Evolutionary conservation across 2,797 vertebrate species (phyloP), one percentile per base, ranked within the genome.

Genomic region (Cephalopachus bancanus): DNA sequence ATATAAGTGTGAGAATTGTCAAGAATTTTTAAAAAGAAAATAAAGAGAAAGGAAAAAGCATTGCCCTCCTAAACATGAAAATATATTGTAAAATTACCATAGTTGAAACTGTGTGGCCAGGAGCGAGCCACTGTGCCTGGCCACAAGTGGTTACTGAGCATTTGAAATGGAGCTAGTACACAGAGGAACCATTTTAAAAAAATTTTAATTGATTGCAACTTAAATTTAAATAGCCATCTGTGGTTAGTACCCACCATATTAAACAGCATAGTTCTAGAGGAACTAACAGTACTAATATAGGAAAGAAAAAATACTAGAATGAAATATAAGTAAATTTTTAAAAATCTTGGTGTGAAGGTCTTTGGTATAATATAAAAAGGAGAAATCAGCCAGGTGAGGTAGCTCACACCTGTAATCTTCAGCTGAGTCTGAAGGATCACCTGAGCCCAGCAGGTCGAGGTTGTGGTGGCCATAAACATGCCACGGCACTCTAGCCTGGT

Each of bases 281-380:
- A 69, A 89, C 81, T 84, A 88, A 71, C 33, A 0, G 1, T 51
- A 53, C 65, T 75, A 51, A 65, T 55, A 53, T 9, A 80, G 22
- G 84, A 59, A 89, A 59, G 28, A 86, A 87, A 78, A 94, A 62
- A 26, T 72, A 37, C 37, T 51, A 85, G 24, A 89, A 80, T 60
- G 67, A 87, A 95, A 83, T 44, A 49, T 74, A 89, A 89, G 22
- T 78, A 72, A 22, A 76, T 71, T 60, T 91, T 83, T 57, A 15
- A 26, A 87, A 93, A 71, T 75, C 64, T 93, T 88, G 60, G 65
- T 3, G 37, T 71, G 78, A 74, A 81, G 10, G 1, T 71, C 33
- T 93, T 75, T 33, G 69, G 24, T 69, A 28, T 85, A 94, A 51
- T 62, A 89, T 72, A 49, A 83, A 79, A 97, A 81, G 5, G 57